These are phyloP conservation scores for Aviceda subcristata DNA, from an alignment of 2,113 vertebrate species.

Conservation along the genomic window DNA sequence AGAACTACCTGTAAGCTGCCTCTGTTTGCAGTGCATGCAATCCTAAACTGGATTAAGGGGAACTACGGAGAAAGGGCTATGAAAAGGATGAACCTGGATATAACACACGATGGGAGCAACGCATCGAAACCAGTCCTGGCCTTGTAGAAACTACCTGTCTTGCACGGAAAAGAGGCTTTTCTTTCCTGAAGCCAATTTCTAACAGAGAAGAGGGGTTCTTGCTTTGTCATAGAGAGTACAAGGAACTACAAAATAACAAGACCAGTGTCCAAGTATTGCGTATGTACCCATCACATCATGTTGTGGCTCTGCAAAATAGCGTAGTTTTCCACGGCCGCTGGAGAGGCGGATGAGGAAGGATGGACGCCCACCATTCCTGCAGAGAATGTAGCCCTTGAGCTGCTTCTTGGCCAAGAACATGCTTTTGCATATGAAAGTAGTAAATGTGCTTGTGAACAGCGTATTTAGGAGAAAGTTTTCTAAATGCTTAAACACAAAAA, in stretches of 20 bases:
- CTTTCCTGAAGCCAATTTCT: not conserved
- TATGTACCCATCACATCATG: too few species aligned
- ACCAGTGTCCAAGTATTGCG: too few species aligned
- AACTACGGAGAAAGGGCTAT: not conserved
- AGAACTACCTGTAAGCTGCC: not conserved
- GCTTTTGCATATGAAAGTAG: not conserved
- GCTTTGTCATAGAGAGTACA: not conserved
- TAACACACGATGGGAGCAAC: not conserved
- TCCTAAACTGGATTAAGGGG: not conserved
- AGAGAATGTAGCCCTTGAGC: not conserved
- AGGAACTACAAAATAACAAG: not conserved
- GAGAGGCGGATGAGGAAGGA: not conserved
- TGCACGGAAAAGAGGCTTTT: not conserved
- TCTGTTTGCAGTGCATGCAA: fast-evolving
- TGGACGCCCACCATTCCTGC: fast-evolving
- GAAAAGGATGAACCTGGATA: not conserved
- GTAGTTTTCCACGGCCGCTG: not conserved
- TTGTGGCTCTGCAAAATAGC: not conserved
- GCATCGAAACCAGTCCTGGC: not conserved
- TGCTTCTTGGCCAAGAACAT: not conserved
- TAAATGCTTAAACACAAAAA: not conserved
- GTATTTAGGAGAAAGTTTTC: not conserved
- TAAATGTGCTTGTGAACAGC: not conserved
- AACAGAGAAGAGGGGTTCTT: not conserved
- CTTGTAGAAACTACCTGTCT: not conserved